These are phyloP conservation scores for Regulus satrapa DNA, from an alignment of 2,113 vertebrate species.

Conservation along the genomic window DNA sequence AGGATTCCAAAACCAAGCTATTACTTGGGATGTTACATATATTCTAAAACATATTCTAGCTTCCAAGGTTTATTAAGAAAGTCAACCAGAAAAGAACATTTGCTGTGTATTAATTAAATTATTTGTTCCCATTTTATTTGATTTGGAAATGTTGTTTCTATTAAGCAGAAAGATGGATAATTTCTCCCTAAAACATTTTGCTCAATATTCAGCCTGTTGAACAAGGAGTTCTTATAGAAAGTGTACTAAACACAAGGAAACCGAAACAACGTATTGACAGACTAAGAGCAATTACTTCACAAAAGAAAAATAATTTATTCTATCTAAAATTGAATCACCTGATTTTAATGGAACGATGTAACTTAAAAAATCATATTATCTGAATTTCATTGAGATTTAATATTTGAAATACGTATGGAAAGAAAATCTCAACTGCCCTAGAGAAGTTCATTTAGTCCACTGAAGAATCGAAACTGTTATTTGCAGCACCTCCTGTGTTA, in stretches of 20 bases:
- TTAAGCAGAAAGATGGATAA: not conserved
- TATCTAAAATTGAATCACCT: not conserved
- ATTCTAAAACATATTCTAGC: not conserved
- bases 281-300: not conserved
- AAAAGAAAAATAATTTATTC: not conserved
- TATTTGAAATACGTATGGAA: not conserved
- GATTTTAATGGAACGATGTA: not conserved
- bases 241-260: not conserved
- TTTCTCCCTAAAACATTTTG: not conserved
- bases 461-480: not conserved
- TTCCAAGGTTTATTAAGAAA: not conserved
- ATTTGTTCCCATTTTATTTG: not conserved
- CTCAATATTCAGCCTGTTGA: not conserved
- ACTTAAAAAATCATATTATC: not conserved
- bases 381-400: not conserved
- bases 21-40: not conserved
- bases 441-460: not conserved
- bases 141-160: not conserved
- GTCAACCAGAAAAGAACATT: not conserved
- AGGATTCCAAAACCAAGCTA: not conserved
- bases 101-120: not conserved
- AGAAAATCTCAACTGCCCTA: not conserved
- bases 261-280: not conserved
- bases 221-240: not conserved
- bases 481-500: not conserved